These are phyloP conservation scores for Eubasilissa regina DNA, from an alignment of 1,140 invertebrate genomes.

Conservation along the genomic window DNA sequence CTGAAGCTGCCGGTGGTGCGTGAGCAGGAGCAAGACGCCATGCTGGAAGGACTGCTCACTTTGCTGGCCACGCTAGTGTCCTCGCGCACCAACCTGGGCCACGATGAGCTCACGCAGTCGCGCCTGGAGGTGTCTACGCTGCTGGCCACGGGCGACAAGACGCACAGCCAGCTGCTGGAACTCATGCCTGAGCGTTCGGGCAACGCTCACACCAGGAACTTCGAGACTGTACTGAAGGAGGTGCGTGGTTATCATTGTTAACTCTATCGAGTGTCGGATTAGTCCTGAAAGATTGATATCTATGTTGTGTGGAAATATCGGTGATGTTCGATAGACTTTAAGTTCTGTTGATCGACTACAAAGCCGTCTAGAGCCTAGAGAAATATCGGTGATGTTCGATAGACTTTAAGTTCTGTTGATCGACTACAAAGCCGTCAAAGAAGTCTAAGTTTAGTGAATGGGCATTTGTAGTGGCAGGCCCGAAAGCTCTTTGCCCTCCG, in stretches of 20 bases:
- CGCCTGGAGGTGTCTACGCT: slow-evolving; percentile 94
- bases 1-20: slow-evolving; percentile 77
- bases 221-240: slow-evolving; percentile 87
- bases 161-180: slow-evolving; percentile 95
- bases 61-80: slow-evolving; percentile 93
- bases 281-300: no score
- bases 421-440: no score
- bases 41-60: slow-evolving; percentile 94
- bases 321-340: no score
- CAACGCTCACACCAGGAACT: slow-evolving; percentile 90
- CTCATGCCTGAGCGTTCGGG: slow-evolving; percentile 96
- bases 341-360: no score
- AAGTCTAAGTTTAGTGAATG: no score
- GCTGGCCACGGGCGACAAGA: slow-evolving; percentile 94
- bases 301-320: no score
- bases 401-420: no score
- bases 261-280: no score
- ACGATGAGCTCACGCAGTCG: slow-evolving; percentile 81
- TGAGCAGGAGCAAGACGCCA: slow-evolving; percentile 87
- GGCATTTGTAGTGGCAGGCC: no score
- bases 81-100: slow-evolving; percentile 90
- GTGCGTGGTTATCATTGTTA: slow-evolving; percentile 53
- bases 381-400: no score
- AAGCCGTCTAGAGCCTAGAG: no score
- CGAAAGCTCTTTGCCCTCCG: no score